Percentiles rank a stretch among this genome's conserved stretches.
phyloP scores from a whole-genome alignment of 64 coral and sea anemone species.

The Stichodactyla helianthus region DNA sequence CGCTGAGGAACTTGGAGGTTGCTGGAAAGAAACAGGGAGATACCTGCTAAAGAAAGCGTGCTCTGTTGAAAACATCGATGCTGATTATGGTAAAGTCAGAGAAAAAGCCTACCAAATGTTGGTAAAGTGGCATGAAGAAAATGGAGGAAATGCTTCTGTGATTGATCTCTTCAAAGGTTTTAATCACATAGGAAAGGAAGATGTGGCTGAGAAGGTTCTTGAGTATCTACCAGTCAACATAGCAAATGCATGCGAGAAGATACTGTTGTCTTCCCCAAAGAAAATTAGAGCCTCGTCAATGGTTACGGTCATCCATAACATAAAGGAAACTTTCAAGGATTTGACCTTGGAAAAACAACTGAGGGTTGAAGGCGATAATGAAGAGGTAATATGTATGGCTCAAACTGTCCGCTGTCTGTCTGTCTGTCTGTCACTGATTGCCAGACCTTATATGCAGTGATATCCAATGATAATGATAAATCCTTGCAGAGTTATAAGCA shows the following conservation, averaged over 20 bases:
- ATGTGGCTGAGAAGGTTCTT: constrained; percentile 66
- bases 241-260: not conserved
- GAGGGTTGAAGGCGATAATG: not conserved
- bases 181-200: constrained; percentile 38
- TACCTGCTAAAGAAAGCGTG: constrained; percentile 66
- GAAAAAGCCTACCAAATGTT: constrained; percentile 85
- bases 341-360: not conserved
- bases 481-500: too few relatives aligned
- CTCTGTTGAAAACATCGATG: constrained; percentile 70
- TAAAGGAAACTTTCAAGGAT: not conserved
- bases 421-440: too few relatives aligned
- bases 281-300: not conserved
- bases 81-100: constrained; percentile 55
- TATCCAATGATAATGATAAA: too few relatives aligned
- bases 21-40: constrained; percentile 62
- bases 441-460: too few relatives aligned
- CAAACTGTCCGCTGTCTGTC: not conserved
- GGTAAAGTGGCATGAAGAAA: constrained; percentile 68
- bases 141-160: constrained; percentile 38
- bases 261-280: not conserved
- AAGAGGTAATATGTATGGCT: not conserved
- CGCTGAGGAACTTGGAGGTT: constrained; percentile 66
- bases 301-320: constrained; percentile 7
- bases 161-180: constrained; percentile 32
- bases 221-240: constrained; percentile 9